Percentiles rank a stretch among this genome's conserved stretches.
Evolutionary conservation across 2,888 invertebrate species (phyloP).

Genomic region (Phrixothrix hirtus): DNA sequence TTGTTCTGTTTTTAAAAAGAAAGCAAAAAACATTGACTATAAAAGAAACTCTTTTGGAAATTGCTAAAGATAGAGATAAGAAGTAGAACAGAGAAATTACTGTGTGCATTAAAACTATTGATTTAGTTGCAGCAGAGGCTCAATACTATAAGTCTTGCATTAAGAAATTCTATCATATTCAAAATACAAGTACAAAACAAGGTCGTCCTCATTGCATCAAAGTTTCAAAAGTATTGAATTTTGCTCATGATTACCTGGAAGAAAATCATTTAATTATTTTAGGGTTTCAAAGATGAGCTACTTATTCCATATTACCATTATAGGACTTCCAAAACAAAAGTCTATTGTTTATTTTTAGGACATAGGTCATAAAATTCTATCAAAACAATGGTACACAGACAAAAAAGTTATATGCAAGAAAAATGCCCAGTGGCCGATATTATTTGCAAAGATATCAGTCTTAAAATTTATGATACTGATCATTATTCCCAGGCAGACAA

Average conservation of each 20-base stretch:
- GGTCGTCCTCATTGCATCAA: not conserved
- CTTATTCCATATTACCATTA: not conserved
- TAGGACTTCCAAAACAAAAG: not conserved
- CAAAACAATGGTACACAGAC: not conserved
- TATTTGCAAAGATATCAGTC: too few relatives aligned
- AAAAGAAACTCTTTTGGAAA: not conserved
- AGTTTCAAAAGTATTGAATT: not conserved
- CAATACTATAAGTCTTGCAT: not conserved
- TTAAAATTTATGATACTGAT: too few relatives aligned
- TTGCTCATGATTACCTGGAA: not conserved
- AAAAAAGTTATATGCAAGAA: not conserved
- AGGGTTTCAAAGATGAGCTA: not conserved
- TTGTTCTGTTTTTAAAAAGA: too few relatives aligned
- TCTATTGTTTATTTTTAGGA: not conserved
- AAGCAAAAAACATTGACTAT: not conserved
- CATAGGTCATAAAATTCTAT: not conserved
- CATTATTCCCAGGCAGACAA: too few relatives aligned
- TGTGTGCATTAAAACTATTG: not conserved
- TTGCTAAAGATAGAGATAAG: not conserved
- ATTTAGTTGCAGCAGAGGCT: not conserved
- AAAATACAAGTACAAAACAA: not conserved
- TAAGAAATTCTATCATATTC: not conserved
- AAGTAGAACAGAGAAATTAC: not conserved
- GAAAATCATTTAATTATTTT: not conserved
- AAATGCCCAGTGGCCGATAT: too few relatives aligned